A percentile compares a stretch with the other conserved stretches of the same genome.
Evolutionary conservation across 1,140 invertebrate species (phyloP).

Genomic region (Drosophila athabasca): DNA sequence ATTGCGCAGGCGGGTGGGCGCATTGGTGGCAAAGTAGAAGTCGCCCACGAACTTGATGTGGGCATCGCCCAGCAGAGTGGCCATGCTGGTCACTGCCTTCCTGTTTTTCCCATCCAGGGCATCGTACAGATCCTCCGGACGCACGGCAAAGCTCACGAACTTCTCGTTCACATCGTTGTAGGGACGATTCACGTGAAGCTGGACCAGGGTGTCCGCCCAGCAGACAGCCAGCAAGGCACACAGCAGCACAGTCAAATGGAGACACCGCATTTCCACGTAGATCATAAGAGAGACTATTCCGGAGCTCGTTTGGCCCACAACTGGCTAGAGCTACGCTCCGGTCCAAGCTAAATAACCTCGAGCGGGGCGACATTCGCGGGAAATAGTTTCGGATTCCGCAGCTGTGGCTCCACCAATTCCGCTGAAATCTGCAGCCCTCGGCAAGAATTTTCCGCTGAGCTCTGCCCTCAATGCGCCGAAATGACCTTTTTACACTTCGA

Average conservation of each 20-base stretch:
- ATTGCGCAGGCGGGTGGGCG: conserved; percentile 63
- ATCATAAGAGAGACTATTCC: conserved; percentile 9
- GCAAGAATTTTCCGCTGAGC: conserved; percentile 76
- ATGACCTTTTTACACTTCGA: conserved; percentile 60
- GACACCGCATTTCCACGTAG: conserved; percentile 33
- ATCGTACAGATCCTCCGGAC: conserved; percentile 74
- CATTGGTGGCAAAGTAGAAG: conserved; percentile 69
- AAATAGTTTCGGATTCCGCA: conserved; percentile 48
- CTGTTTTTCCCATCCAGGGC: conserved; percentile 70
- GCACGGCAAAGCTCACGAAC: conserved; percentile 76
- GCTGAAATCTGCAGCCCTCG: conserved; percentile 58
- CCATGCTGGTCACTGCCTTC: conserved; percentile 68
- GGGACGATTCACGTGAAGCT: conserved; percentile 79
- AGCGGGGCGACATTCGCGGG: conserved; percentile 16
- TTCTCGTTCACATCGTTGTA: conserved; percentile 80
- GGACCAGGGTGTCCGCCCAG: conserved; percentile 65
- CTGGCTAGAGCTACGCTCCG: conserved; percentile 37
- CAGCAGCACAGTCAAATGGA: conserved; percentile 24
- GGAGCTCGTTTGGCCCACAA: conserved; percentile 49
- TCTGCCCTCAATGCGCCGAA: conserved; percentile 66
- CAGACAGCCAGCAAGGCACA: conserved; percentile 23
- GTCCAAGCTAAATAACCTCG: conserved; percentile 57
- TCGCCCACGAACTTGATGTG: conserved; percentile 75
- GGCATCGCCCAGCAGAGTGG: conserved; percentile 63
- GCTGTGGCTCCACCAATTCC: conserved; percentile 21